Evolutionary conservation across 2,797 vertebrate genomes (phyloP), one percentile per base, ranked within the genome.

Genomic region (Helostoma temminkii): DNA sequence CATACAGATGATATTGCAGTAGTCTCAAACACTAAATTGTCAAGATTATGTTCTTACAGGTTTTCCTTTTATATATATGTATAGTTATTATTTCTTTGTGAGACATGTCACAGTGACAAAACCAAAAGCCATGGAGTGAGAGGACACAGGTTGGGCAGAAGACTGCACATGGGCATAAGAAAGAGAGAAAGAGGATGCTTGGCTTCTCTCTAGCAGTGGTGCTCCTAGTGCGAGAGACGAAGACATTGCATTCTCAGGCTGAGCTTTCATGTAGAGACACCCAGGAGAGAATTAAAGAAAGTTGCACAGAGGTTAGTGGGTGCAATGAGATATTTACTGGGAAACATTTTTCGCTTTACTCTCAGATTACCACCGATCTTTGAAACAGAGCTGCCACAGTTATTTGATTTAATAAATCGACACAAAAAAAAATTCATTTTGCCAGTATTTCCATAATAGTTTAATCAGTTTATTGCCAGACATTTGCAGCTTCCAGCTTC

Each of bases 141-240:
- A 58, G 50, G 65, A 71, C 66, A 42, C 32, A 19, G 49, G 39
- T 50, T 67, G 55, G 25, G 42, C 3, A 34, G 82, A 53, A 41
- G 56, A 76, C 45, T 41, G 34, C 54, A 28, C 34, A 43, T 1
- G 42, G 22, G 57, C 56, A 69, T 58, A 6, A 64, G 41, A 60
- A 42, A 43, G 70, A 14, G 19, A n/a, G 39, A 14, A 49, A 16
- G 66, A 58, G n/a, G 56, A 45, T 50, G 71, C 66, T 74, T 78
- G 79, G 72, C 70, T 74, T 64, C 48, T 71, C 70, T 82, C 88
- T 74, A 83, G 78, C 74, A 77, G 71, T 41, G 76, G 50, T 83
- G 78, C 74, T 89, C 73, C 88, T 85, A 82, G 85, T 87, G 85
- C 78, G 82, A 82, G 70, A 65, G 78, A 85, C 74, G 77, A 88